Base-by-base conservation (phyloP, 2,888 invertebrate species). In the Strigamia maritima region DNA sequence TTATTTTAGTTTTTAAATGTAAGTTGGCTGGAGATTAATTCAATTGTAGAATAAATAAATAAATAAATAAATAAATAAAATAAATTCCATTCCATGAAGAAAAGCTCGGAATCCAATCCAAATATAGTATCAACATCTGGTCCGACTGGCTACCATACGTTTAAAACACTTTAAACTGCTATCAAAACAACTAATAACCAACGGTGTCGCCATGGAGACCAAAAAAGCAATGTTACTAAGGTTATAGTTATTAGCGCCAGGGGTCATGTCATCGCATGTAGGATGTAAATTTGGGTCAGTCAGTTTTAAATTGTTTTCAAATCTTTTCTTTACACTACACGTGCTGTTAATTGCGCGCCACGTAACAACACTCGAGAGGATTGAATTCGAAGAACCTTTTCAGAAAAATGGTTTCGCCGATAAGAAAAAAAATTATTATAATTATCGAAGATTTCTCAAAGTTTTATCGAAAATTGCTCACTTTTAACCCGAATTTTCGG, bases 91-190 rank as follows among this genome's bases (percentile, higher is more conserved):
- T n/a, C 16, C 24, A 70, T 26, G 28, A 70, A 70, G 3, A 70
- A 70, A 70, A 70, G n/a, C 3, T 12, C 0, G 24, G 24, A 28
- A 70, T 70, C 70, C 70, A 28, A 70, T 70, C 70, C 70, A 24
- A 70, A 70, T 12, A 70, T 70, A 70, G 70, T 2, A 26, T 14
- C 28, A 26, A 70, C 70, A 70, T 70, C 70, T 70, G 54, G 54
- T 7, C 54, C 54, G 8, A 19, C 2, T 54, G 70, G 70, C 70
- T 70, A 70, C 70, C 70, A 70, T 12, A 26, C 60, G 19, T 8
- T 26, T 26, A 28, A 26, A 28, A 70, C 24, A 26, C 70, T 14
- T 49, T 10, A 49, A 10, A 10, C 49, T 19, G 19, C 24, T 65
- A 44, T 54, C 22, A 19, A 54, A 54, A 54, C 54, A 19, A 54